Evolutionary conservation across 2,797 vertebrate genomes (phyloP), one percentile per base, ranked within the genome.

Genomic region (Simalia tracyae): DNA sequence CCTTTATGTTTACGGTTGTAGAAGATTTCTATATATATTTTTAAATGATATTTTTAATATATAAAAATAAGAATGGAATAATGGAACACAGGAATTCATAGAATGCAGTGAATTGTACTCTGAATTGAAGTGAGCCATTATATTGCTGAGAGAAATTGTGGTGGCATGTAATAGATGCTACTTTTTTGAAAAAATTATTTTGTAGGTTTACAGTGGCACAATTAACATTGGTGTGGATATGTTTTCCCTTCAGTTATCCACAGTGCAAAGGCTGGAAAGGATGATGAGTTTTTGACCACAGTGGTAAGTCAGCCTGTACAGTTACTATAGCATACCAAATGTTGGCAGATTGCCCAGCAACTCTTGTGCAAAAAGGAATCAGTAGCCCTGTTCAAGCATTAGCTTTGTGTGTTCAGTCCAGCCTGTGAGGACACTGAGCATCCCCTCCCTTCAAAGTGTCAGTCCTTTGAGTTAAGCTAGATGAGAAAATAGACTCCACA

Each of bases 261-360:
- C 89, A 97, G 96, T 95, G 87, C 92, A 0, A 97, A 97, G 92
- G 97, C 97, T 95, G 99, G 98, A 93, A 99, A 98, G 92, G 98
- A 98, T 12, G 98, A 99, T 94, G 97, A 98, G 68, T 97, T 99
- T 10, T 96, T 99, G 96, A 98, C 98, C 84, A 99, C 98, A 28
- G 99, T 99, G 99, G 99, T 99, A 98, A 94, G 97, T 97, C 5
- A 0, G 10, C 86, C 0, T 56, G 0, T 60, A 59, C 61, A 91
- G 10, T 64, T 94, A 57, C 0, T 66, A 1, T 11, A 81, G 46
- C 19, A 11, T 81, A 56, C 91, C 90, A 89, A 89, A 17, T 12
- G 4, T 76, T 61, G 91, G 89, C 4, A 90, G 72, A 91, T 88
- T 42, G 56, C 91, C 26, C 0, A 88, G 24, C 63, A 56, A 1